Evolutionary conservation across 2,888 invertebrate genomes (phyloP), one percentile per base, ranked within the genome.

Genomic region (Hybos culiciformis): DNA sequence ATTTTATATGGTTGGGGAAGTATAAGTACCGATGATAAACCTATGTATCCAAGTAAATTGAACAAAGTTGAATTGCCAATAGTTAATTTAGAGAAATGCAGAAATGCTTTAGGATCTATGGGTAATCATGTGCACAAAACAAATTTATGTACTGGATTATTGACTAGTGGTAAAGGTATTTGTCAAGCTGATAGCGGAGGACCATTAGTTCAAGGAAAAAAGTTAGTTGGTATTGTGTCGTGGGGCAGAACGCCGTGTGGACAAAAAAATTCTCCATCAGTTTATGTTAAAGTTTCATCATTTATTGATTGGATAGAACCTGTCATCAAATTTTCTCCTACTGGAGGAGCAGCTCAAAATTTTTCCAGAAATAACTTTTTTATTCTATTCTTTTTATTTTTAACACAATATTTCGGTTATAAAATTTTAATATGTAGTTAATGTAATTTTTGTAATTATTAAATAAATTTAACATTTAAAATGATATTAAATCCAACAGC

Each of bases 221-320:
- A n/a, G n/a, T n/a, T n/a, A n/a, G 57, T 58, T 50, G 73, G 72
- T 47, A 59, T 72, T 37, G 70, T 71, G 9, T 71, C 72, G 3
- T 72, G 71, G 71, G 71, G 70, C 12, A 51, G 57, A 42, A 58
- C 61, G 48, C 71, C 70, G 3, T 71, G 71, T 47, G 70, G 69
- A 5, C 54, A 55, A 26, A 53, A 53, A 29, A 62, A 63, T 41
- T 54, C 61, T 2, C 71, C 71, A 1, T 68, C 71, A 0, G 69
- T 71, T 2, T 71, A 69, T 56, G 69, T 69, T 4, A 61, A 67
- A 17, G 69, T 70, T 5, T 63, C 71, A 1, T 62, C 66, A 3
- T 71, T 67, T 51, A 51, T 64, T 19, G 54, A 64, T 36, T 71
- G 70, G 69, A 54, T 64, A 18, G 48, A 57, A 19, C 20, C 33